Evolutionary conservation across 1,140 invertebrate genomes (phyloP), one percentile per base, ranked within the genome.

Genomic region (Heliconius hewitsoni): DNA sequence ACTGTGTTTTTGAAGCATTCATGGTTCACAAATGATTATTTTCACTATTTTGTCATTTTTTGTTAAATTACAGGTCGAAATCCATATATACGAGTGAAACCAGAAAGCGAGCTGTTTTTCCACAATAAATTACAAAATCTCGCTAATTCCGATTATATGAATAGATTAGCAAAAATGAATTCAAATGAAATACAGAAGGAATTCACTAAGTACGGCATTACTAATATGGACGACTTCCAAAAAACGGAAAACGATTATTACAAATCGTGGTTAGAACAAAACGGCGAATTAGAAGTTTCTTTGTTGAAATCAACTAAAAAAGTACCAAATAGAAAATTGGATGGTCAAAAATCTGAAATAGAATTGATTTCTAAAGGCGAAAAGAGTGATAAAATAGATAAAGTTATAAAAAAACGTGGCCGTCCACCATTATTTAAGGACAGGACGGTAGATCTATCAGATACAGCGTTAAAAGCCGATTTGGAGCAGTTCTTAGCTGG

Each of bases 401-500:
- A 91, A 87, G 72, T 73, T 34, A 87, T 90, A 1, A 80, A 91
- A 0, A 84, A 89, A 34, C 81, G 92, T 0, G 92, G 92, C 0
- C 77, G 93, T 1, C 93, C 93, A 6, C 92, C 93, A 0, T 90
- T 93, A 76, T 94, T 93, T 71, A 93, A 94, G 77, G 91, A 93
- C 74, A 91, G 88, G 74, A 93, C 91, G 66, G 84, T 94, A 3
- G 93, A 95, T 79, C 91, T 94, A 8, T 90, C 91, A 0, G 94
- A 95, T n/a, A 94, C 92, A 0, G 90, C 94, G 8, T 74, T 94
- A 2, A 94, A 94, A 71, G 90, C 92, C 6, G 94, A 95, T 85
- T 78, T 95, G 74, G 94, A 95, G 73, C 94, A 95, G 80, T 95
- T 95, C 81, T 78, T 95, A 70, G 94, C 93, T 50, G 94, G 94